Base-by-base conservation (phyloP, 2,888 invertebrate genomes). In the Nemotelus nigrinus region DNA sequence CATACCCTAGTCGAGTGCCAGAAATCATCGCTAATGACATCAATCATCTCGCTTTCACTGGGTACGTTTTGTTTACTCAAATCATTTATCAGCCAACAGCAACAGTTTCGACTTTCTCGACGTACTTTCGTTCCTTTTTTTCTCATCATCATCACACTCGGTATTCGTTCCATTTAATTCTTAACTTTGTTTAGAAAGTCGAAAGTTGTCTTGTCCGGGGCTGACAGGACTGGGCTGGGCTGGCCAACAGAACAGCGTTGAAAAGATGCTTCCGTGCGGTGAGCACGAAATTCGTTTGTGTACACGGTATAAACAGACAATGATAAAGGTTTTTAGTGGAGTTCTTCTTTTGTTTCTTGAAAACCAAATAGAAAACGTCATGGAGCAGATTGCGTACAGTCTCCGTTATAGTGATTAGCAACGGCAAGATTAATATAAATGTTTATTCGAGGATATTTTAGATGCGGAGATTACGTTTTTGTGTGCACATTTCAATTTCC, bases 81-180 rank as follows among this genome's bases (percentile, higher is more conserved):
- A 60, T 75, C 75, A 75, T 75, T 75, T 75, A 75, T 75, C 75
- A 75, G 63, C 50, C 50, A 60, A 75, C 75, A 75, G 75, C 75
- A 75, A 75, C 75, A 75, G 75, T 75, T 75, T 75, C 47, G 67
- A 67, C 67, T 67, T 67, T 48, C 25, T 25, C 48, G 25, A 48
- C 67, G 48, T 48, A 5, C 39, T 63, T 44, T 39, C 45, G 41
- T 39, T 60, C 41, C 41, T 60, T 43, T 60, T 60, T 39, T 4
- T 43, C 60, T 41, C 4, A 39, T 25, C 60, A 39, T 60, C 41
- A 41, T 60, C 7, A 3, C 41, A 41, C 41, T 41, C 60, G 39
- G 41, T 60, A 41, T n/a, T 60, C 25, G 25, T 5, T 7, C 7
- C 41, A 7, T 25, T 60, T 3, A n/a, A 60, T 39, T 60, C 39